phyloP scores from a whole-genome alignment of 1,140 invertebrate species.

The Rhopalosiphum maidis region DNA sequence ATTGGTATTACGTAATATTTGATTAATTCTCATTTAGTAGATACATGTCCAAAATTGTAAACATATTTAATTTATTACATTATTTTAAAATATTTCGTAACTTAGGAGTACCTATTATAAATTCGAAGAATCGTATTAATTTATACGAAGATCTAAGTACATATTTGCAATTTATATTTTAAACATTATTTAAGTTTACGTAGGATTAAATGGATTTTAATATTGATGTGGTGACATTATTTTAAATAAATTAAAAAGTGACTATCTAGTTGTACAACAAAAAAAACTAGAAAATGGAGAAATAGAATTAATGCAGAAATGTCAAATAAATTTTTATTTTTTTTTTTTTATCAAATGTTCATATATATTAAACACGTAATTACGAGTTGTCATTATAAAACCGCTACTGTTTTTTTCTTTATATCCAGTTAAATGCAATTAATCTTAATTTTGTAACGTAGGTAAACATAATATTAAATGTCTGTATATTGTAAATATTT shows the following conservation, averaged over 20 bases:
- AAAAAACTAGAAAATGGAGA: background rate
- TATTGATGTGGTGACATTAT: background rate
- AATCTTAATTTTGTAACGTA: slow-evolving; percentile 18
- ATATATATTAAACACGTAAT: background rate
- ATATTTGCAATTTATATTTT: background rate
- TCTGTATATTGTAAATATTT: background rate
- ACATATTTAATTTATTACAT: background rate
- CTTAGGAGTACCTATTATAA: no score
- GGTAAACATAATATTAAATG: background rate
- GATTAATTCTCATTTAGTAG: background rate
- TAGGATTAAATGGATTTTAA: background rate
- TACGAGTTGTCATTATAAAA: background rate
- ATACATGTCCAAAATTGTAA: background rate
- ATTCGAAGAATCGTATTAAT: no score
- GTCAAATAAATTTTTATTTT: background rate
- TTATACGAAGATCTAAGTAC: background rate
- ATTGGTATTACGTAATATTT: background rate
- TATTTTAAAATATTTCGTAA: background rate
- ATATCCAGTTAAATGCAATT: background rate
- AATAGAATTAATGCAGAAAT: slow-evolving; percentile 2
- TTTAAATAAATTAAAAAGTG: background rate
- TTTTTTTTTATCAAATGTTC: background rate
- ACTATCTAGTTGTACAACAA: background rate
- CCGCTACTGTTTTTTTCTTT: slow-evolving; percentile 28
- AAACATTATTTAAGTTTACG: background rate